Evolutionary conservation across 2,113 vertebrate species (phyloP).

Genomic region (Nymphicus hollandicus): DNA sequence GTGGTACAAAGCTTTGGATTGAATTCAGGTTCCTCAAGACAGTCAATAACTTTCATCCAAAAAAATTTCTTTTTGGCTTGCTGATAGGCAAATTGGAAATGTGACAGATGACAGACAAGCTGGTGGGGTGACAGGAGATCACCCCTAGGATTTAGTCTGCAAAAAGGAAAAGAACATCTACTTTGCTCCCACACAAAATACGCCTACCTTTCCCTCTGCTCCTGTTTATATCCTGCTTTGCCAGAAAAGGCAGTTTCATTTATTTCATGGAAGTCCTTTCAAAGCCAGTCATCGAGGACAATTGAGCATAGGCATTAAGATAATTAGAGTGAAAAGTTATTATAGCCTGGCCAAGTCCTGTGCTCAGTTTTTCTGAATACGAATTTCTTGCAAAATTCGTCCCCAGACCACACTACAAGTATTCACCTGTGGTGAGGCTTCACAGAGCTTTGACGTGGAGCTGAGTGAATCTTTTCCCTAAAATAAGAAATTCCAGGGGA

Average conservation of each 20-base stretch:
- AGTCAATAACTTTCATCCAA: constrained; percentile 1
- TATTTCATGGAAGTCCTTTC: constrained; percentile 14
- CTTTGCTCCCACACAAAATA: background rate
- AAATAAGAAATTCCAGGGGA: background rate
- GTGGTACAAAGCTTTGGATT: background rate
- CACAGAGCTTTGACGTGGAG: background rate
- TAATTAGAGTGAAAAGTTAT: constrained; percentile 38
- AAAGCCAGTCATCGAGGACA: background rate
- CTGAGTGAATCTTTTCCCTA: background rate
- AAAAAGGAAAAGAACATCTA: background rate
- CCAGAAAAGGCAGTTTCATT: constrained; percentile 3
- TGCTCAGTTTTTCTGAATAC: background rate
- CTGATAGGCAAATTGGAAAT: constrained; percentile 9
- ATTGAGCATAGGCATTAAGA: background rate
- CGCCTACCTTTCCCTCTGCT: background rate
- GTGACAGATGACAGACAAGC: constrained; percentile 22
- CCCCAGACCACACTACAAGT: background rate
- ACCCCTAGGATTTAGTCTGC: background rate
- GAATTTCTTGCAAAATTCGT: constrained; percentile 9
- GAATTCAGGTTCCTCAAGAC: constrained; percentile 18
- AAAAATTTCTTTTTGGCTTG: constrained; percentile 22
- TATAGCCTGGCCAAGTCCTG: background rate
- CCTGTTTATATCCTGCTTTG: background rate
- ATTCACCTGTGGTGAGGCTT: background rate
- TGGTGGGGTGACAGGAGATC: background rate